Evolutionary conservation across 2,888 invertebrate genomes (phyloP).

Genomic region (Prenolepis imparis): DNA sequence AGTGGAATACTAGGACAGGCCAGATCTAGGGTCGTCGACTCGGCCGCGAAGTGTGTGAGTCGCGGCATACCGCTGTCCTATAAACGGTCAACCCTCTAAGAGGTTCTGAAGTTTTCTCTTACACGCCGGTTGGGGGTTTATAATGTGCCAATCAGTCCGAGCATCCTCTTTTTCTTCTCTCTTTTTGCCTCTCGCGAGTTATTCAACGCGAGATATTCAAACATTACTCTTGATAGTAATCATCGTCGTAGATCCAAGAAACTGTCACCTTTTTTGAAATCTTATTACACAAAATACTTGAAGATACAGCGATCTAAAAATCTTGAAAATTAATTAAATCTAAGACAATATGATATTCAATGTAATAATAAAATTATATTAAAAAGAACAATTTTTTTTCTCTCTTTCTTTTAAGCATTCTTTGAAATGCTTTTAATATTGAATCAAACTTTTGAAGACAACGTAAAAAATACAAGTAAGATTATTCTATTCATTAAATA

Average conservation of each 20-base stretch:
- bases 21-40: slow-evolving; percentile 67
- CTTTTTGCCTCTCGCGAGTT: not conserved
- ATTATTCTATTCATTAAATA: not conserved
- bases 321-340: not conserved
- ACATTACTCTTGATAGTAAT: slow-evolving; percentile 17
- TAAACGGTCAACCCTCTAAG: slow-evolving; percentile 59
- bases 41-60: slow-evolving; percentile 44
- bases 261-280: slow-evolving; percentile 12
- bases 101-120: slow-evolving; percentile 62
- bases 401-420: not conserved
- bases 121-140: slow-evolving; percentile 53
- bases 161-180: not conserved
- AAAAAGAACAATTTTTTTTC: not conserved
- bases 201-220: slow-evolving; percentile 31
- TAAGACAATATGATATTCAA: not conserved
- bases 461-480: not conserved
- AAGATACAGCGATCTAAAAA: not conserved
- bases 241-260: slow-evolving; percentile 40
- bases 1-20: slow-evolving; percentile 70
- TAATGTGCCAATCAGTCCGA: slow-evolving; percentile 49
- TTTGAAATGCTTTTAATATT: not conserved
- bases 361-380: slow-evolving; percentile 6
- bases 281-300: not conserved
- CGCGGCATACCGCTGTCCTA: slow-evolving; percentile 64
- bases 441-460: not conserved